phyloP scores from a whole-genome alignment of 2,113 vertebrate species.

The Hemibagrus wyckioides region DNA sequence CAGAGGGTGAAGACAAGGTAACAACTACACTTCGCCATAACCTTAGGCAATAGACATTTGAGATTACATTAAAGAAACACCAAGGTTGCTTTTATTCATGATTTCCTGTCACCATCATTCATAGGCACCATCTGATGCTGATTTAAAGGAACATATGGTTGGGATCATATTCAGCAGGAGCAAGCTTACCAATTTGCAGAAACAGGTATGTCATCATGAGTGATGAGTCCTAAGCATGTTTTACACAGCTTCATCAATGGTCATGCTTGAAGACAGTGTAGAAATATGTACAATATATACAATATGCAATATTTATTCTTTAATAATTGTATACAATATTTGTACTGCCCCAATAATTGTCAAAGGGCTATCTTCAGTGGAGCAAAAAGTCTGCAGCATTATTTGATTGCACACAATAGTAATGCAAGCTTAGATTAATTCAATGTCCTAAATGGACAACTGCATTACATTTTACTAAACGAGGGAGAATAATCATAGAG shows the following conservation, averaged over 20 bases:
- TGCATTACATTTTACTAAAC: background rate
- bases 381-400: background rate
- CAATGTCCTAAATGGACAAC: background rate
- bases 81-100: background rate
- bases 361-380: background rate
- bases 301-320: background rate
- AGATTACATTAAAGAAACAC: background rate
- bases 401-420: background rate
- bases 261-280: background rate
- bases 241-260: background rate
- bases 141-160: constrained; percentile 99
- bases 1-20: constrained; percentile 99
- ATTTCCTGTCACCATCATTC: constrained; percentile 43
- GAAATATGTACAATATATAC: background rate
- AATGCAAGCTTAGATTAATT: background rate
- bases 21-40: constrained; percentile 19
- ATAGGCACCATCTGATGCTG: constrained; percentile 94
- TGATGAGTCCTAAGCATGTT: background rate
- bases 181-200: constrained; percentile 98
- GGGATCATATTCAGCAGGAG: constrained; percentile 99
- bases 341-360: background rate
- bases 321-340: background rate
- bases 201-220: constrained; percentile 80
- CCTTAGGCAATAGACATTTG: background rate
- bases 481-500: background rate